phyloP scores from a whole-genome alignment of 2,888 invertebrate genomes.

The Tenthredo mesomela region DNA sequence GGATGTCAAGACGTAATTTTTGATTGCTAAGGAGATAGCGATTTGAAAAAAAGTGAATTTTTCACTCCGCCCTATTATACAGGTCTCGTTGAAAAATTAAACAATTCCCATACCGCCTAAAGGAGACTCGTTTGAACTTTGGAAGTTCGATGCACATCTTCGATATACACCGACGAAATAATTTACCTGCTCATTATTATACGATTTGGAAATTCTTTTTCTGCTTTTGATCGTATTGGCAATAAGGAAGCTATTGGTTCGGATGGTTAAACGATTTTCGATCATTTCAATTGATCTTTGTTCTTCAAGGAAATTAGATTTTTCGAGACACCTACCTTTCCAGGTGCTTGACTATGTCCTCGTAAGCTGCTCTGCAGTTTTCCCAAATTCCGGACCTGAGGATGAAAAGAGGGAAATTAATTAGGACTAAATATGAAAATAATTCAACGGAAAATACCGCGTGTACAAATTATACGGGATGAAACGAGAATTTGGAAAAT shows the following conservation, averaged over 20 bases:
- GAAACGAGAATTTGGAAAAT: not conserved
- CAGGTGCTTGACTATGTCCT: slow-evolving; percentile 96
- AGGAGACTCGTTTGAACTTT: not conserved
- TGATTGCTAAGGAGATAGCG: no score
- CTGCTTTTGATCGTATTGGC: no score
- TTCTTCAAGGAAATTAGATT: not conserved
- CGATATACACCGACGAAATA: not conserved
- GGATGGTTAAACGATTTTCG: not conserved
- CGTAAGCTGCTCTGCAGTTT: slow-evolving; percentile 96
- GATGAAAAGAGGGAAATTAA: slow-evolving; percentile 60
- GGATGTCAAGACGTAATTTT: no score
- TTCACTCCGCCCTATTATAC: no score
- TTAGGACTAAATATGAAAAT: not conserved
- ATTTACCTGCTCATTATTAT: not conserved
- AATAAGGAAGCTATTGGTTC: no score
- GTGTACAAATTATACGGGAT: not conserved
- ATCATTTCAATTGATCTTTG: not conserved
- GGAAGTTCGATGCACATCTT: not conserved
- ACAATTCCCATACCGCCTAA: not conserved
- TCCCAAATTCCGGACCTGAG: slow-evolving; percentile 94
- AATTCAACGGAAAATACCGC: not conserved
- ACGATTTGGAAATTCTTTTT: not conserved
- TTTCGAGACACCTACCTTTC: slow-evolving; percentile 87
- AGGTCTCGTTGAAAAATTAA: not conserved
- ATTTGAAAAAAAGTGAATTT: no score